Conservation (phyloP, 1,140 invertebrate species). For the Neodiprion lecontei region DNA sequence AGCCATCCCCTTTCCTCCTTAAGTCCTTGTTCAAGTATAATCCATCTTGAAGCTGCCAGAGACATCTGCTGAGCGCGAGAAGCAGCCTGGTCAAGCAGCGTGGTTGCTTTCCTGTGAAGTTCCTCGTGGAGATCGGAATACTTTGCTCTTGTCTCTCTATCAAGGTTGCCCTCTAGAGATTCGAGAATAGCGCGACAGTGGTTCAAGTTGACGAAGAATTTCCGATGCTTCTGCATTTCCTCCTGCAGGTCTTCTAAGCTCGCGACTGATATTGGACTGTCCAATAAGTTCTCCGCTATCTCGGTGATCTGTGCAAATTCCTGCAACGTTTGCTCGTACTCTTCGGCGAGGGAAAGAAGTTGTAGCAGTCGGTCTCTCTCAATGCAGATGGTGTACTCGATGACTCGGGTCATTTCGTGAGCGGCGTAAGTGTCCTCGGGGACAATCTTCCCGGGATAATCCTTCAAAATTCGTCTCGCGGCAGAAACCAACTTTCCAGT, state of each 20-base stretch:
- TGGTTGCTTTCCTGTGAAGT: slow-evolving; percentile 75
- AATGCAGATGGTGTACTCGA: slow-evolving; percentile 70
- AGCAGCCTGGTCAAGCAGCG: slow-evolving; percentile 79
- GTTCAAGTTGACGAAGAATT: slow-evolving; percentile 87
- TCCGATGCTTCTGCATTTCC: slow-evolving; percentile 87
- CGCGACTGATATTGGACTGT: slow-evolving; percentile 75
- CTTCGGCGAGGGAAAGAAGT: slow-evolving; percentile 75
- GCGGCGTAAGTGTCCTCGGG: slow-evolving; percentile 70
- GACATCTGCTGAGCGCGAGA: slow-evolving; percentile 82
- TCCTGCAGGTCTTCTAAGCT: slow-evolving; percentile 80
- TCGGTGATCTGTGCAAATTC: slow-evolving; percentile 86
- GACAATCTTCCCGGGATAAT: slow-evolving; percentile 71
- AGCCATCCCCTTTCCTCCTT: slow-evolving; percentile 84
- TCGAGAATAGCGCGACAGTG: slow-evolving; percentile 85
- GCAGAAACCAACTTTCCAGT: slow-evolving; percentile 60
- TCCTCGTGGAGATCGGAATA: slow-evolving; percentile 78
- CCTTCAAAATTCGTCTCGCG: slow-evolving; percentile 65
- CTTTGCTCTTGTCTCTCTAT: slow-evolving; percentile 76
- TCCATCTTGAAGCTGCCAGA: slow-evolving; percentile 82
- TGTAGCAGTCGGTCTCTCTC: slow-evolving; percentile 80
- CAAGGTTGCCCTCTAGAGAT: slow-evolving; percentile 82
- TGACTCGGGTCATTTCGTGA: slow-evolving; percentile 71
- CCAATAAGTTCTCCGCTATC: slow-evolving; percentile 78
- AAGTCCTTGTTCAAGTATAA: slow-evolving; percentile 78
- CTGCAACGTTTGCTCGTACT: slow-evolving; percentile 85